Percentiles rank a stretch among this genome's conserved stretches.
These are phyloP conservation scores for Clarias pachynema DNA, from an alignment of 2,797 vertebrate genomes.

Conservation along the genomic window DNA sequence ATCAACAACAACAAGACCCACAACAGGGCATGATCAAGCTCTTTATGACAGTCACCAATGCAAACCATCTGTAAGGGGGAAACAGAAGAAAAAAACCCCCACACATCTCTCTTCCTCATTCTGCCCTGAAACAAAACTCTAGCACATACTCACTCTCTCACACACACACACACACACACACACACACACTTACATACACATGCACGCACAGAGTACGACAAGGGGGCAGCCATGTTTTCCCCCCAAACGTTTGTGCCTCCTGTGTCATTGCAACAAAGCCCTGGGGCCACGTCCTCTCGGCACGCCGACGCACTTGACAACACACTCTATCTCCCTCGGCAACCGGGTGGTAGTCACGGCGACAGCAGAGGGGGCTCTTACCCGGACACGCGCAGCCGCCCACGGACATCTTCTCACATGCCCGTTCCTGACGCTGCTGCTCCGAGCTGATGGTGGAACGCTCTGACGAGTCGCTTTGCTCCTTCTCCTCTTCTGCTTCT, in stretches of 20 bases:
- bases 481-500: slow-evolving; percentile 39
- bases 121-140: slow-evolving; percentile 33
- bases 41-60: slow-evolving; percentile 57
- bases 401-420: slow-evolving; percentile 97
- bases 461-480: slow-evolving; percentile 57
- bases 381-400: slow-evolving; percentile 94
- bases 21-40: slow-evolving; percentile 59
- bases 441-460: slow-evolving; percentile 77
- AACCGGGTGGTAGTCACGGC: slow-evolving; percentile 64
- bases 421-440: slow-evolving; percentile 83
- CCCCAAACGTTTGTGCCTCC: slow-evolving; percentile 43
- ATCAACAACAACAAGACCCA: slow-evolving; percentile 50
- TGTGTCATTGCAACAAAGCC: slow-evolving; percentile 56
- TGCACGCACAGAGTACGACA: slow-evolving; percentile 33
- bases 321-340: slow-evolving; percentile 61
- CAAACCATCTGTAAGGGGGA: slow-evolving; percentile 41
- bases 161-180: slow-evolving; percentile 22
- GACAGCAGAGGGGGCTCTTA: slow-evolving; percentile 75
- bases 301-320: slow-evolving; percentile 46
- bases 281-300: slow-evolving; percentile 58
- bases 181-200: slow-evolving; percentile 20
- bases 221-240: slow-evolving; percentile 53
- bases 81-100: slow-evolving; percentile 28
- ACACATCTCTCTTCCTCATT: slow-evolving; percentile 13
- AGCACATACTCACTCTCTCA: slow-evolving; percentile 15